Conservation (phyloP, 1,140 invertebrate species). For the Helicorthomorpha holstii region DNA sequence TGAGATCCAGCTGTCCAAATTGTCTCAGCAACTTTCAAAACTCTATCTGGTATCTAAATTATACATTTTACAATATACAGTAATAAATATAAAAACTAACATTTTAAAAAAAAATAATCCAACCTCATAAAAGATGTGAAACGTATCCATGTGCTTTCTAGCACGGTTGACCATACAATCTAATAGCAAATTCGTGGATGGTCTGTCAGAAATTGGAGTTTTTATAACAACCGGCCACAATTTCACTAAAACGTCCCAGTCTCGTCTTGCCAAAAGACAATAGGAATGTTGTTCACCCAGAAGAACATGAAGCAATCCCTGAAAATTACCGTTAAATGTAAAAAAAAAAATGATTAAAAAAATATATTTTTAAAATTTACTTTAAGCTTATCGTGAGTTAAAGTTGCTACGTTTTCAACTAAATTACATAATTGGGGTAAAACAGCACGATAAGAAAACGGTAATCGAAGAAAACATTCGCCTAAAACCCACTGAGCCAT, state of each 20-base stretch:
- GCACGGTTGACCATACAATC: constrained; percentile 35
- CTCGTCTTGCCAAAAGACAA: constrained; percentile 44
- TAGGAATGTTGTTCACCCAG: constrained; percentile 37
- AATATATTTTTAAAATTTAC: constrained; percentile 15
- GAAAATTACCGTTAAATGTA: constrained; percentile 9
- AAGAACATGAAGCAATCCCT: constrained; percentile 61
- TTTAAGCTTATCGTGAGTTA: constrained; percentile 54
- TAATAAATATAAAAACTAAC: background rate
- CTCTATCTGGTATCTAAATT: background rate
- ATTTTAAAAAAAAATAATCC: background rate
- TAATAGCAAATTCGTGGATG: constrained; percentile 54
- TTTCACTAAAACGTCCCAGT: constrained; percentile 50
- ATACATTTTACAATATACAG: background rate
- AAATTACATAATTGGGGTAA: constrained; percentile 38
- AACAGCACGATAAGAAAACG: constrained; percentile 40
- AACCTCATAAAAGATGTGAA: constrained; percentile 14
- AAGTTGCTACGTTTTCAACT: constrained; percentile 36
- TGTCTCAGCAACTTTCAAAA: background rate
- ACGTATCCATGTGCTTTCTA: constrained; percentile 30
- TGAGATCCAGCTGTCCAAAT: background rate
- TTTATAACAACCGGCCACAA: constrained; percentile 57
- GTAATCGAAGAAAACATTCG: constrained; percentile 30
- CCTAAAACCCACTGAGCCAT: constrained; percentile 42
- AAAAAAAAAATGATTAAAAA: constrained; percentile 7
- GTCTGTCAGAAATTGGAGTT: constrained; percentile 59